Percentiles rank a stretch among this genome's conserved stretches.
These are phyloP conservation scores for Kryptolebias marmoratus DNA, from an alignment of 2,113 vertebrate species.

Conservation along the genomic window DNA sequence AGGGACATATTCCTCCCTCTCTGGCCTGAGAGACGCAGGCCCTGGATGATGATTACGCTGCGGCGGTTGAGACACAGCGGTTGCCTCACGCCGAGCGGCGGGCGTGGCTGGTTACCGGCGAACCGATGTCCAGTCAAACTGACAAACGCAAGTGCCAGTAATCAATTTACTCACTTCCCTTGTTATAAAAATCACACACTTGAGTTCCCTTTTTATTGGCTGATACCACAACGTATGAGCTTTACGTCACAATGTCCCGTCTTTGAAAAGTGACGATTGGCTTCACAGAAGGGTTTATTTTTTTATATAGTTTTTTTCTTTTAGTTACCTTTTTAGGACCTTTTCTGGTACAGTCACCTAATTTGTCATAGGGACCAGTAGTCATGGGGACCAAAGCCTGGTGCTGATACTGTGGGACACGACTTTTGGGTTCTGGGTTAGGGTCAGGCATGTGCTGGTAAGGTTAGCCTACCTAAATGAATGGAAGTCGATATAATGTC, in stretches of 20 bases:
- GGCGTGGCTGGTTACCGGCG: constrained; percentile 45
- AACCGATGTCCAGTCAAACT: constrained; percentile 49
- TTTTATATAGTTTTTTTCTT: neutral
- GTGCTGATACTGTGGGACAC: too few relatives aligned
- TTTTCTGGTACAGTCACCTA: too few relatives aligned
- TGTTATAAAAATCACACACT: constrained; percentile 7
- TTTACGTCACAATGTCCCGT: neutral
- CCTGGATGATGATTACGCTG: constrained; percentile 27
- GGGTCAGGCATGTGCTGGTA: too few relatives aligned
- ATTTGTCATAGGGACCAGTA: too few relatives aligned
- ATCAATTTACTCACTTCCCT: constrained; percentile 65
- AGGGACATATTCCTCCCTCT: constrained; percentile 54
- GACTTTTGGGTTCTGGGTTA: too few relatives aligned
- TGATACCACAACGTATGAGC: neutral
- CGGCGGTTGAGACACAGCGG: constrained; percentile 60
- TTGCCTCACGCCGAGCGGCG: constrained; percentile 55
- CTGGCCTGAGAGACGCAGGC: constrained; percentile 32
- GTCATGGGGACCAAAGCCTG: too few relatives aligned
- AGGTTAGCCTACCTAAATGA: too few relatives aligned
- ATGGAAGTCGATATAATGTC: neutral
- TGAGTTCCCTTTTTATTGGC: neutral
- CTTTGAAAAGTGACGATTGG: neutral
- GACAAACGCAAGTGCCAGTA: constrained; percentile 44
- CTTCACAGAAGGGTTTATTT: neutral
- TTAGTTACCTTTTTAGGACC: neutral